Evolutionary conservation across 1,140 invertebrate species (phyloP).

Genomic region (Nasonia giraulti): DNA sequence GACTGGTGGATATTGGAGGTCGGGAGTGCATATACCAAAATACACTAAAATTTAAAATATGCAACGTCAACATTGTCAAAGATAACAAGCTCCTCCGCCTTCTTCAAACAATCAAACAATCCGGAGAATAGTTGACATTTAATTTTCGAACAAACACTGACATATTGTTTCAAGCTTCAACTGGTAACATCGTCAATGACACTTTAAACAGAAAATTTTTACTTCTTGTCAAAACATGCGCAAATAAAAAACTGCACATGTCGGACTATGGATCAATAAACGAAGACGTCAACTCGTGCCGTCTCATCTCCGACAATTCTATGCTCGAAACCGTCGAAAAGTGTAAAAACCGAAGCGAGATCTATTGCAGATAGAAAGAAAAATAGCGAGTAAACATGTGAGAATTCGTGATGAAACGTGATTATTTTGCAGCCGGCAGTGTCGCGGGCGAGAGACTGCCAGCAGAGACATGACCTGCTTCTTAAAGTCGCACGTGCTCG

Average conservation of each 20-base stretch:
- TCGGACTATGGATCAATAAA: neutral
- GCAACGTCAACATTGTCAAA: too few species aligned
- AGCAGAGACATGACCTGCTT: conserved; percentile 12
- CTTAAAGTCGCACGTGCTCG: neutral
- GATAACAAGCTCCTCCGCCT: too few species aligned
- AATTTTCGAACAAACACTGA: too few species aligned
- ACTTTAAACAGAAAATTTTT: neutral
- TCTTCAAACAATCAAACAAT: too few species aligned
- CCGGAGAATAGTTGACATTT: too few species aligned
- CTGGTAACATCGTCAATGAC: too few species aligned
- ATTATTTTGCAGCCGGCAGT: neutral
- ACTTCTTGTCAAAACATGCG: neutral
- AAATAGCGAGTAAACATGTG: neutral
- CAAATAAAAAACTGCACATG: neutral
- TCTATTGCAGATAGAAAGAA: neutral
- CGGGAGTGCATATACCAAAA: too few species aligned
- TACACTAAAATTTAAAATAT: neutral
- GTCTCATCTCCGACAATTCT: neutral
- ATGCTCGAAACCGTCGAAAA: neutral
- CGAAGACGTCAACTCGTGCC: neutral
- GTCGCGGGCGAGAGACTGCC: neutral
- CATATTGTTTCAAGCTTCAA: too few species aligned
- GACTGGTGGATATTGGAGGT: too few species aligned
- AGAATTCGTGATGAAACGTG: neutral
- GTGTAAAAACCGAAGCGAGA: neutral